A percentile compares a stretch with the other conserved stretches of the same genome.
Evolutionary conservation across 2,113 vertebrate genomes (phyloP).

Genomic region (Holacanthus passer): DNA sequence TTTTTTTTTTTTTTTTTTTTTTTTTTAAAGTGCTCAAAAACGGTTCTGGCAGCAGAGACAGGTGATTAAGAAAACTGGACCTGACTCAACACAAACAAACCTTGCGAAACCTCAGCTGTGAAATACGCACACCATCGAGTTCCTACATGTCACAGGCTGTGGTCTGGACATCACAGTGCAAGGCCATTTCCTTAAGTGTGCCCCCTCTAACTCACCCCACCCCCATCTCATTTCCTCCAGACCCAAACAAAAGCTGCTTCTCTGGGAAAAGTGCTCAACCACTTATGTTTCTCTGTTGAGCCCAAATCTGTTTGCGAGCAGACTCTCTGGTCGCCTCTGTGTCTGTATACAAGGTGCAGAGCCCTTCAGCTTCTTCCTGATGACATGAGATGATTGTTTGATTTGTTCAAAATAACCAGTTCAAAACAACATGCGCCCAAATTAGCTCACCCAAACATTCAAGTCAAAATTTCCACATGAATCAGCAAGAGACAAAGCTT

Average conservation of each 20-base stretch:
- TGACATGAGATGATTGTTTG: background rate
- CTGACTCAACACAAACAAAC: slow-evolving; percentile 61
- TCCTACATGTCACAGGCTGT: slow-evolving; percentile 57
- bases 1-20: too few relatives aligned
- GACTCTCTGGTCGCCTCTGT: slow-evolving; percentile 12
- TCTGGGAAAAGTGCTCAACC: slow-evolving; percentile 66
- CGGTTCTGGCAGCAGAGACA: slow-evolving; percentile 17
- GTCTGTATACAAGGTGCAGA: slow-evolving; percentile 41
- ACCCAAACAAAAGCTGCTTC: slow-evolving; percentile 77
- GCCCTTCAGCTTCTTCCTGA: slow-evolving; percentile 7
- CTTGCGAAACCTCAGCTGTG: slow-evolving; percentile 63
- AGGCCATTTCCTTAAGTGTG: slow-evolving; percentile 77
- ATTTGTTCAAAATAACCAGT: slow-evolving; percentile 17
- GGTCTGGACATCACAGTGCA: slow-evolving; percentile 68
- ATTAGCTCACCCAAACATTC: slow-evolving; percentile 19
- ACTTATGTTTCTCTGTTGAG: slow-evolving; percentile 39
- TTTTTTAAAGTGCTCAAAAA: slow-evolving; percentile 15
- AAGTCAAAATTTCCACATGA: slow-evolving; percentile 26
- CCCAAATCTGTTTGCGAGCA: slow-evolving; percentile 24
- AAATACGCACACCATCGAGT: slow-evolving; percentile 42
- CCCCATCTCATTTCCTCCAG: slow-evolving; percentile 74
- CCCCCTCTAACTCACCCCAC: background rate
- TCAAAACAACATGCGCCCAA: background rate
- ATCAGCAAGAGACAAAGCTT: slow-evolving; percentile 1
- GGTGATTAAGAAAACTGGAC: slow-evolving; percentile 55